Percentiles rank a stretch among this genome's conserved stretches.
phyloP scores from a whole-genome alignment of 2,888 invertebrate genomes.

The Sinelater perroti region DNA sequence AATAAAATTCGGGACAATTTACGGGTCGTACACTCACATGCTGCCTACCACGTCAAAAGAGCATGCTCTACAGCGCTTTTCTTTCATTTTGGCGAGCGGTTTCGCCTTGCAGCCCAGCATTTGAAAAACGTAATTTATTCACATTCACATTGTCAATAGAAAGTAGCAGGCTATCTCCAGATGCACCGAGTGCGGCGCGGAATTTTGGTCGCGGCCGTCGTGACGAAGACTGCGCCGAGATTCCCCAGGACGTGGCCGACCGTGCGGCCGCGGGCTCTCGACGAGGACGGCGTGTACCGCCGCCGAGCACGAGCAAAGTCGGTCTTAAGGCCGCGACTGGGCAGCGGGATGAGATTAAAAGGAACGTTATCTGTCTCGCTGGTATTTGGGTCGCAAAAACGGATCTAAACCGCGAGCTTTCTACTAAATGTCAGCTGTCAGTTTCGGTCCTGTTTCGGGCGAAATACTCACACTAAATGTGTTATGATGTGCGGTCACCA shows the following conservation, averaged over 20 bases:
- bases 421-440: slow-evolving; percentile 56
- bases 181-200: not conserved
- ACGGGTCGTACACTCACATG: no score
- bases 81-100: not conserved
- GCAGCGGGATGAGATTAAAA: slow-evolving; percentile 42
- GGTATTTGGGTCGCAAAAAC: slow-evolving; percentile 60
- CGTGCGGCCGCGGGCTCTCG: no score
- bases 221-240: no score
- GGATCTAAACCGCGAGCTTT: slow-evolving; percentile 57
- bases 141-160: slow-evolving; percentile 28
- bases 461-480: slow-evolving; percentile 56
- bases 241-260: no score
- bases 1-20: no score
- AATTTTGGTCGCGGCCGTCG: not conserved
- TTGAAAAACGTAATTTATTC: slow-evolving; percentile 18
- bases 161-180: slow-evolving; percentile 14
- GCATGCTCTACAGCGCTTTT: no score
- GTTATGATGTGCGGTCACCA: slow-evolving; percentile 55
- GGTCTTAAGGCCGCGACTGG: slow-evolving; percentile 11
- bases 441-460: slow-evolving; percentile 38
- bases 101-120: not conserved
- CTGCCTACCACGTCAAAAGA: no score
- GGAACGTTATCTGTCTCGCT: slow-evolving; percentile 46
- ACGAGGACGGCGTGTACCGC: no score
- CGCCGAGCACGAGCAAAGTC: not conserved